Conservation (phyloP, 2,113 vertebrate species). For the Dasyurus viverrinus region DNA sequence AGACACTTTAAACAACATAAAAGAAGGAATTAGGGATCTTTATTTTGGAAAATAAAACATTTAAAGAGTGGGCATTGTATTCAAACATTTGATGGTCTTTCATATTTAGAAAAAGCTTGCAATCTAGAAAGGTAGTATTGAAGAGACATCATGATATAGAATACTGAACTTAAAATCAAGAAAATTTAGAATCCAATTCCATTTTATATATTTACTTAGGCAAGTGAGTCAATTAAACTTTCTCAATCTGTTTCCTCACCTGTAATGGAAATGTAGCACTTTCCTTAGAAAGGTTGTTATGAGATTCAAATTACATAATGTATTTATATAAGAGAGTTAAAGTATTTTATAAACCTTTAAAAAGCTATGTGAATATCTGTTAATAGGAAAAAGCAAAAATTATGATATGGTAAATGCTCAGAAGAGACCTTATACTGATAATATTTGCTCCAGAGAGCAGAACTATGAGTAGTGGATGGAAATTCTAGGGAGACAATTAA, state of each 20-base stretch:
- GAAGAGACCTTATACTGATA: background rate
- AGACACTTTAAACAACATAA: too few species aligned
- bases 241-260: background rate
- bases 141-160: background rate
- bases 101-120: background rate
- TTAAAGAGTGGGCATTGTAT: too few species aligned
- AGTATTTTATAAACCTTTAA: background rate
- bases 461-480: background rate
- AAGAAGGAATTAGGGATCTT: background rate
- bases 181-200: background rate
- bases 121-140: background rate
- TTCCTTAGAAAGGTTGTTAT: background rate
- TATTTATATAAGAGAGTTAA: background rate
- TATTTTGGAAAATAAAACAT: background rate
- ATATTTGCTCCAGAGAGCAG: background rate
- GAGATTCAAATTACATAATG: background rate
- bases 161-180: background rate
- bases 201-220: background rate
- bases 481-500: background rate
- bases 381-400: background rate
- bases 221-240: background rate
- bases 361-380: background rate
- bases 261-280: background rate
- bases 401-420: background rate
- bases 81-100: background rate